Evolutionary conservation across 2,113 vertebrate genomes (phyloP).

Genomic region (Corydoras sp.): DNA sequence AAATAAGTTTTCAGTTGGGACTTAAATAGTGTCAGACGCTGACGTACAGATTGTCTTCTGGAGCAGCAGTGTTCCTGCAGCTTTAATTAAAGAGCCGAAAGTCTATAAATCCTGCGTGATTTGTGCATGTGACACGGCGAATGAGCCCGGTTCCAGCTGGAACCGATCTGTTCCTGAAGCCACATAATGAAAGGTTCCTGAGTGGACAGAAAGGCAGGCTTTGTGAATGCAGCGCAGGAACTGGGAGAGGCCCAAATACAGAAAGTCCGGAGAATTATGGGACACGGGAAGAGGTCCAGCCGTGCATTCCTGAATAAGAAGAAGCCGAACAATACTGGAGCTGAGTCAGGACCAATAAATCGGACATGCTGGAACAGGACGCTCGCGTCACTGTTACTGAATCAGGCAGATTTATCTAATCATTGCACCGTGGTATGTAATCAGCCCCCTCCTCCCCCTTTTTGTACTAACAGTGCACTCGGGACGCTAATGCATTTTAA

Average conservation of each 20-base stretch:
- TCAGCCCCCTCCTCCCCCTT: not conserved
- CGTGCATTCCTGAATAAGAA: not conserved
- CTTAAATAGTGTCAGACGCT: no score
- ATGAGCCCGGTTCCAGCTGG: slow-evolving; percentile 18
- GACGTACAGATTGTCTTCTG: no score
- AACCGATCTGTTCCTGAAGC: slow-evolving; percentile 8
- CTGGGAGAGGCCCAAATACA: slow-evolving; percentile 14
- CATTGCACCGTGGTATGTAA: not conserved
- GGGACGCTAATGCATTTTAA: no score
- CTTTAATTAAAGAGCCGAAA: no score
- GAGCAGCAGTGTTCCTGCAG: no score
- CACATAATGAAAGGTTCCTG: slow-evolving; percentile 8
- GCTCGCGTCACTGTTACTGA: not conserved
- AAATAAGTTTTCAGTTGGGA: no score
- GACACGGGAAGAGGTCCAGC: not conserved
- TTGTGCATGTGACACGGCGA: no score
- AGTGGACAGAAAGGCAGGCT: not conserved
- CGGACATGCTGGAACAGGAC: not conserved
- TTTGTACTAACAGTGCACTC: not conserved
- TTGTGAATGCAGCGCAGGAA: not conserved
- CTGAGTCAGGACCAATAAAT: not conserved
- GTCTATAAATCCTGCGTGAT: no score
- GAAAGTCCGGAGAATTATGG: not conserved
- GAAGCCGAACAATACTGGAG: slow-evolving; percentile 1
- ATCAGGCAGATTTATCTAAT: not conserved